Base-by-base conservation (phyloP, 2,888 invertebrate genomes). In the Pristionchus exspectatus region DNA sequence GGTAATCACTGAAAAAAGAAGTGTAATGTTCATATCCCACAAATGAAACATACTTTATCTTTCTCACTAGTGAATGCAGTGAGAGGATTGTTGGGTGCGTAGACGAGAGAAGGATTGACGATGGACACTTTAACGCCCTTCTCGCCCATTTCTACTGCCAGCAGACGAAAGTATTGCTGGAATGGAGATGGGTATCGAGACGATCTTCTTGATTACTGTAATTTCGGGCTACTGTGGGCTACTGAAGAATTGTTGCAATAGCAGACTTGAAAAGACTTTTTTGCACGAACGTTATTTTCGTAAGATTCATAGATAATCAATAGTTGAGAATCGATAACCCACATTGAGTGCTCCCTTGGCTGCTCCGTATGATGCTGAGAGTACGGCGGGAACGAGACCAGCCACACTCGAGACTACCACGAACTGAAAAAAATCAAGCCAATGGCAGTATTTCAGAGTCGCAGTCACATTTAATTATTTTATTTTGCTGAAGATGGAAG, bases 281-380 rank as follows among this genome's bases (percentile, higher is more conserved):
- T n/a, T n/a, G n/a, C n/a, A n/a, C n/a, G n/a, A n/a, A n/a, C n/a
- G n/a, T n/a, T n/a, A n/a, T 50, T 9, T 50, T 50, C 44, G 1
- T n/a, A 9, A 54, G 72, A 84, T 54, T 16, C 21, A 84, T n/a
- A 21, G 50, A 69, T 27, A 5, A 59, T 21, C 14, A 14, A 12
- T 2, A 59, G 24, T 63, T 63, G 4, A 27, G 14, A 38, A 10
- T 24, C 38, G 30, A 27, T 44, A 50, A 90, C 92, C 90, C 93
- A 97, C 97, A 95, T 97, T 97, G 81, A 97, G 94, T 0, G 97
- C 97, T 95, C 97, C 97, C 95, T 97, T 97, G 0, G 97, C 96
- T 30, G 96, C 97, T n/a, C 96, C 96, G 94, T 97, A 95, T 12
- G 95, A 95, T 12, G 94, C 95, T 54, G 94, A 94, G 27, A 90